Evolutionary conservation across 2,113 vertebrate species (phyloP).

Genomic region (Lucifuga dentata): DNA sequence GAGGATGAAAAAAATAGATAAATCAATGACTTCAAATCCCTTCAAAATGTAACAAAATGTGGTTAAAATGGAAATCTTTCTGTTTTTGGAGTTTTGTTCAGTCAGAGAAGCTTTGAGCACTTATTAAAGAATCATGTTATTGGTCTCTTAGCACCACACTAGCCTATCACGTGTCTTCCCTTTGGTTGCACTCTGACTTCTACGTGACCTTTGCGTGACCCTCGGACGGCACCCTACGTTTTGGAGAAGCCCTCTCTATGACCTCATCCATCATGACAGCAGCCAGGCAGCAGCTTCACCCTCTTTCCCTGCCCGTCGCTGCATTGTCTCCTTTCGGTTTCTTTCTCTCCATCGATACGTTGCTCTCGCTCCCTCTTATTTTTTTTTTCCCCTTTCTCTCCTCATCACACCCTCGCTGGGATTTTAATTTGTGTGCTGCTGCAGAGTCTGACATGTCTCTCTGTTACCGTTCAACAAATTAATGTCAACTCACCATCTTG

Average conservation of each 20-base stretch:
- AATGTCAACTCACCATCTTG: constrained; percentile 3
- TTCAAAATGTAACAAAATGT: no score
- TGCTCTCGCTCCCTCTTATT: constrained; percentile 26
- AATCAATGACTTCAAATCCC: no score
- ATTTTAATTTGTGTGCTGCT: constrained; percentile 15
- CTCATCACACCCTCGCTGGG: constrained; percentile 16
- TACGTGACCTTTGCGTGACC: constrained; percentile 75
- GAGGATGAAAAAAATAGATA: no score
- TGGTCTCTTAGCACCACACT: no score
- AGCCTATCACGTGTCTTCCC: constrained; percentile 43
- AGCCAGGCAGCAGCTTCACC: constrained; percentile 69
- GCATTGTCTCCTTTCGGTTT: constrained; percentile 53
- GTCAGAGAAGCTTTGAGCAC: no score
- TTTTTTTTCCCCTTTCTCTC: constrained; percentile 22
- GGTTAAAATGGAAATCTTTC: no score
- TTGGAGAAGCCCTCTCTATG: constrained; percentile 75
- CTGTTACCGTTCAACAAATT: constrained; percentile 11
- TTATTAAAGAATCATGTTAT: no score
- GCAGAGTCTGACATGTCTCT: constrained; percentile 34
- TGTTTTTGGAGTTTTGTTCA: no score
- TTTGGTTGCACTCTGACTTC: constrained; percentile 76
- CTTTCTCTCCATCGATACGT: constrained; percentile 33
- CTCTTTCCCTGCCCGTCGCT: constrained; percentile 57
- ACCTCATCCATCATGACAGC: constrained; percentile 83
- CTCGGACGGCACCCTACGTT: constrained; percentile 66